phyloP scores from a whole-genome alignment of 2,797 vertebrate genomes.

The Eidolon dupreanum region DNA sequence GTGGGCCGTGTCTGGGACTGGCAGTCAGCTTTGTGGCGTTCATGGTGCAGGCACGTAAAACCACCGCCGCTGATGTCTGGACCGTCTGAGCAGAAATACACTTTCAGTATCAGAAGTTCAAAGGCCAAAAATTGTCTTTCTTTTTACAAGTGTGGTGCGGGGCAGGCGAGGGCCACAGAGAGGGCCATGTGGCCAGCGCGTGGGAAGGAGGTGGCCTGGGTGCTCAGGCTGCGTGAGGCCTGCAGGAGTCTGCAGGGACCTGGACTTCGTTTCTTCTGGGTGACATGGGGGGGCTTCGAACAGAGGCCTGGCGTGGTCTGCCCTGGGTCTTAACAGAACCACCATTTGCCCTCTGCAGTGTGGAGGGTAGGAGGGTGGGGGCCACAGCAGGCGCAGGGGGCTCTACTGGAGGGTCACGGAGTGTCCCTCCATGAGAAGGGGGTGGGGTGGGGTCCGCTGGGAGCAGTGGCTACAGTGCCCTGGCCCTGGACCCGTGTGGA shows the following conservation, averaged over 20 bases:
- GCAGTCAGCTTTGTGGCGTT: neutral
- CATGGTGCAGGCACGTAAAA: neutral
- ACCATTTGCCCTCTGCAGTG: neutral
- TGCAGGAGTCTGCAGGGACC: neutral
- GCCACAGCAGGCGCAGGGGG: neutral
- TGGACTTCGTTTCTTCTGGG: neutral
- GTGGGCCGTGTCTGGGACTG: neutral
- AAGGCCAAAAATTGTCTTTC: neutral
- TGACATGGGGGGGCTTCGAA: neutral
- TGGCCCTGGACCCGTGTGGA: neutral
- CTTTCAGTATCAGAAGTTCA: neutral
- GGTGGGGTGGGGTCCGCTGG: no score
- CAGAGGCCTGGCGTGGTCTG: neutral
- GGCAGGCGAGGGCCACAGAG: rapidly evolving
- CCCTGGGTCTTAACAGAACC: neutral
- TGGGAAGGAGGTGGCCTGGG: neutral
- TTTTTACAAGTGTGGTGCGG: neutral
- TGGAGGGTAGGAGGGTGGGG: neutral
- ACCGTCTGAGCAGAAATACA: neutral
- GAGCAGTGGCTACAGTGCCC: no score
- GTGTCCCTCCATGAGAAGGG: rapidly evolving
- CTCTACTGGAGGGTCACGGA: neutral
- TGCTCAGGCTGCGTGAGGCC: rapidly evolving
- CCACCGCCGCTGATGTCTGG: neutral
- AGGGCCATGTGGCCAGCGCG: rapidly evolving